These are phyloP conservation scores for Glaucidium brasilianum DNA, from an alignment of 2,113 vertebrate species.

Conservation along the genomic window DNA sequence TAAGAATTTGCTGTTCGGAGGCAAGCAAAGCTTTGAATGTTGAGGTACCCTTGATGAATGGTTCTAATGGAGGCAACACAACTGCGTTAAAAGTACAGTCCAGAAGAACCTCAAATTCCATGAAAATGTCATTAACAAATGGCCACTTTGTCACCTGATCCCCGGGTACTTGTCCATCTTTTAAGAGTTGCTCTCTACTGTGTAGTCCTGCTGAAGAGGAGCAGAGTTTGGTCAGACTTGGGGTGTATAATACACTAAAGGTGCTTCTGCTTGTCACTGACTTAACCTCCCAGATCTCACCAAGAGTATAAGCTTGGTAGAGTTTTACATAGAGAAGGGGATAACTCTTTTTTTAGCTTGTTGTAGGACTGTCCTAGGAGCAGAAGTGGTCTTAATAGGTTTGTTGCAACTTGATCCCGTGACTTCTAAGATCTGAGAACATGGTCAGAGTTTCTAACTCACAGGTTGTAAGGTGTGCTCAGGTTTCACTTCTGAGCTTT, in stretches of 20 bases:
- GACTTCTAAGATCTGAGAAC: not conserved
- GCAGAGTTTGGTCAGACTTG: not conserved
- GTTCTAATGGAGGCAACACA: not conserved
- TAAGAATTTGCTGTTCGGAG: not conserved
- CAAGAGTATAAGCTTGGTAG: not conserved
- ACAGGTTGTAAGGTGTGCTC: not conserved
- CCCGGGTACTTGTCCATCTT: not conserved
- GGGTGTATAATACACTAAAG: not conserved
- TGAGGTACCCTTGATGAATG: not conserved
- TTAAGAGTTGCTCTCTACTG: not conserved
- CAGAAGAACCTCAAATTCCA: not conserved
- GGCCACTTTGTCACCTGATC: not conserved
- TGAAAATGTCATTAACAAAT: not conserved
- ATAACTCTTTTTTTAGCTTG: not conserved
- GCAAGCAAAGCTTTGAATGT: not conserved
- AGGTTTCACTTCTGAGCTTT: not conserved
- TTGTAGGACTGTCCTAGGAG: not conserved
- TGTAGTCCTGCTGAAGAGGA: not conserved
- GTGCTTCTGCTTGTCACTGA: not conserved
- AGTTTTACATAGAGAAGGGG: not conserved
- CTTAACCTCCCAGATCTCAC: not conserved
- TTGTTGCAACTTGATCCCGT: not conserved
- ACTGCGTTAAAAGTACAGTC: not conserved
- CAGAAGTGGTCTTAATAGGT: not conserved
- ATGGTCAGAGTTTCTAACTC: not conserved